These are phyloP conservation scores for Pseudomyrmex gracilis DNA, from an alignment of 1,140 invertebrate genomes.

Conservation along the genomic window DNA sequence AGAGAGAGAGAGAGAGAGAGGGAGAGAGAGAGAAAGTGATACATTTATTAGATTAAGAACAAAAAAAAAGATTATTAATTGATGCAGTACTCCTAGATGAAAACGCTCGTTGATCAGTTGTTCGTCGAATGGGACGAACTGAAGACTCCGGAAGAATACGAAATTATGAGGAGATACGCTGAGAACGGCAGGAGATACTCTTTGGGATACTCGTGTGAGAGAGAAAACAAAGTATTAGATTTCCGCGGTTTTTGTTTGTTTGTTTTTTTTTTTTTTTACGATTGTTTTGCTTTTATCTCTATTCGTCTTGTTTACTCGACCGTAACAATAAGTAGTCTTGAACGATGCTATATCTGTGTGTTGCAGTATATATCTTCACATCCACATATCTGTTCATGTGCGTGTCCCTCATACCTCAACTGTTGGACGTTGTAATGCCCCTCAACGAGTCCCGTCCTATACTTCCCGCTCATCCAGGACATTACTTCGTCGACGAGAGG, in stretches of 20 bases:
- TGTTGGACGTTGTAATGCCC: conserved; percentile 42
- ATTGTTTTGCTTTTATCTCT: neutral
- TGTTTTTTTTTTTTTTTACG: neutral
- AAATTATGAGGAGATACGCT: conserved; percentile 46
- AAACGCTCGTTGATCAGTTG: conserved; percentile 23
- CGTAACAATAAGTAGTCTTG: neutral
- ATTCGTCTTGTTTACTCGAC: neutral
- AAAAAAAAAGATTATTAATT: conserved; percentile 15
- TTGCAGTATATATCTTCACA: conserved; percentile 32
- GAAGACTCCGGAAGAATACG: conserved; percentile 26
- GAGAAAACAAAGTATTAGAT: neutral
- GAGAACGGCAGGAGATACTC: conserved; percentile 26
- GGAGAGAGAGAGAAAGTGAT: too few species aligned
- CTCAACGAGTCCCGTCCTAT: conserved; percentile 49
- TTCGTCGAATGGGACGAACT: conserved; percentile 25
- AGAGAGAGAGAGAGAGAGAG: too few species aligned
- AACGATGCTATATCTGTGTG: neutral
- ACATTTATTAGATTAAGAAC: neutral
- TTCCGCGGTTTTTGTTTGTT: too few species aligned
- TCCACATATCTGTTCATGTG: neutral
- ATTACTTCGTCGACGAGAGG: conserved; percentile 53
- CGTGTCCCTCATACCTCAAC: conserved; percentile 14
- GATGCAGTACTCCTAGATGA: conserved; percentile 30
- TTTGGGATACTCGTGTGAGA: conserved; percentile 31
- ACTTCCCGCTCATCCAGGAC: neutral